These are phyloP conservation scores for Lagorchestes hirsutus DNA, from an alignment of 2,797 vertebrate species.

Conservation along the genomic window DNA sequence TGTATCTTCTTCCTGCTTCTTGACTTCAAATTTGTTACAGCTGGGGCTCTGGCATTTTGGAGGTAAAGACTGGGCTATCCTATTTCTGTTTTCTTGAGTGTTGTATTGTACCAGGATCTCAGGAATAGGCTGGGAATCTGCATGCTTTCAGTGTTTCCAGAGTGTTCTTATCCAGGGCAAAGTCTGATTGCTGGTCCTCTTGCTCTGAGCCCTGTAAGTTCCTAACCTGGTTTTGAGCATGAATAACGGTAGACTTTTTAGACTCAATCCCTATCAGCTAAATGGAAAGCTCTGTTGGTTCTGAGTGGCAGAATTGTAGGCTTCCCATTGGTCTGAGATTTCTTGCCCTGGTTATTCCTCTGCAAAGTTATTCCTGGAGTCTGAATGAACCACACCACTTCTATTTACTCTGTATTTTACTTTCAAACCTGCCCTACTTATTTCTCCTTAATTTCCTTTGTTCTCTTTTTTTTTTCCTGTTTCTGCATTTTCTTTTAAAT, in stretches of 20 bases:
- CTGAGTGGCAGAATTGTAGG: neutral
- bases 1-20: neutral
- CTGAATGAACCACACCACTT: neutral
- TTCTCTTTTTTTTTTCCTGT: neutral
- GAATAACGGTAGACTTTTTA: neutral
- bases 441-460: neutral
- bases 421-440: neutral
- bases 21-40: neutral
- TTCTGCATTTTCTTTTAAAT: neutral
- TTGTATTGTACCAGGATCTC: neutral
- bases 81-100: neutral
- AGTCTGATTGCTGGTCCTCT: neutral
- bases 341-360: neutral
- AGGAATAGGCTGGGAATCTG: neutral
- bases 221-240: neutral
- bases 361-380: neutral
- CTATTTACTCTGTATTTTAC: neutral
- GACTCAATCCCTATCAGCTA: neutral
- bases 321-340: neutral
- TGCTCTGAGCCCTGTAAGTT: neutral
- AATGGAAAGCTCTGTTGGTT: neutral
- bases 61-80: neutral
- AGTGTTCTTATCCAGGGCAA: neutral
- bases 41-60: neutral
- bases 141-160: neutral